phyloP scores from a whole-genome alignment of 35 echinoderm and acorn worm species.

The Lytechinus pictus region DNA sequence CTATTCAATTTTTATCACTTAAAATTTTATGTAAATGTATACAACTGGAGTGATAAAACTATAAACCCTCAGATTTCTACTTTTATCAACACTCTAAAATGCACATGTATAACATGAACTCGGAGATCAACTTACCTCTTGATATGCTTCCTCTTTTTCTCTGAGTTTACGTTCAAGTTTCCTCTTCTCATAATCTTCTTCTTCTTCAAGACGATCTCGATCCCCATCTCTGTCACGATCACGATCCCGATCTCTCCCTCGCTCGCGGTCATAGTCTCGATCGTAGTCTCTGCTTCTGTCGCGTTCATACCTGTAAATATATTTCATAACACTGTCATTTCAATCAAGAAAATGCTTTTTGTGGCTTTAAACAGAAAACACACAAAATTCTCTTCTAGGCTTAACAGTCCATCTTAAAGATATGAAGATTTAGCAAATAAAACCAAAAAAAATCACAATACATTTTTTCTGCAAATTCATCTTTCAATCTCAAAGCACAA shows the following conservation, averaged over 20 bases:
- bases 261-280: slow-evolving; percentile 67
- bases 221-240: slow-evolving; percentile 73
- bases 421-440: neutral
- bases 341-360: neutral
- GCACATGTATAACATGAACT: neutral
- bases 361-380: neutral
- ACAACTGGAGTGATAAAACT: neutral
- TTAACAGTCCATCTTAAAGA: neutral
- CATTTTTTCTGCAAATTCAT: neutral
- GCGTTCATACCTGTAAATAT: neutral
- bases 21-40: neutral
- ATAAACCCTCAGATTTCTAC: neutral
- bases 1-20: neutral
- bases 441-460: neutral
- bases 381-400: neutral
- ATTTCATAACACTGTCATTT: neutral
- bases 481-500: neutral
- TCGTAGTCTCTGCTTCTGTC: slow-evolving; percentile 65
- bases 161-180: slow-evolving; percentile 93
- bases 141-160: slow-evolving; percentile 98
- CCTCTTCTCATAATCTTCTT: slow-evolving; percentile 87
- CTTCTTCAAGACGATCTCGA: slow-evolving; percentile 69
- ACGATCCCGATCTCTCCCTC: slow-evolving; percentile 49
- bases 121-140: slow-evolving; percentile 69
- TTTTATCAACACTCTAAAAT: neutral